Evolutionary conservation across 2,888 invertebrate genomes (phyloP).

Genomic region (Amblyjoppa proteus): DNA sequence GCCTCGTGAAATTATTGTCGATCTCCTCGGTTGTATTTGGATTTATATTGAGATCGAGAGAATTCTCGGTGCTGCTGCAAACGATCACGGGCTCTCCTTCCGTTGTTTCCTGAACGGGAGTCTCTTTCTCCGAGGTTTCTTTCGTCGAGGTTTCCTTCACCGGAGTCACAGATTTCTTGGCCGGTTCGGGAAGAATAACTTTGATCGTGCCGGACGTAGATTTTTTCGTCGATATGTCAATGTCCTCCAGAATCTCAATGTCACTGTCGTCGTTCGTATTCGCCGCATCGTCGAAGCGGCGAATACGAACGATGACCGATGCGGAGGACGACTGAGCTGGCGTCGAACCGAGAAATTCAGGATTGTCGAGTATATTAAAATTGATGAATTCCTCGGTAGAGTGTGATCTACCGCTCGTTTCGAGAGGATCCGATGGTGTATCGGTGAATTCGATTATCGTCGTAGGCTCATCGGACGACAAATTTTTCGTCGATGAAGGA

Average conservation of each 20-base stretch:
- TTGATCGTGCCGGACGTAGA: background rate
- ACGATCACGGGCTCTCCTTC: conserved; percentile 45
- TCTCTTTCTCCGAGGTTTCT: conserved; percentile 13
- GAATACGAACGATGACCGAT: background rate
- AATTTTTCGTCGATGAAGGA: background rate
- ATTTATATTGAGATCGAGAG: conserved; percentile 49
- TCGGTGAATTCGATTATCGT: conserved; percentile 51
- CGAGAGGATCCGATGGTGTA: conserved; percentile 70
- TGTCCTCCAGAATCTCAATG: conserved; percentile 78
- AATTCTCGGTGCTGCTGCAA: conserved; percentile 64
- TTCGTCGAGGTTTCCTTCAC: background rate
- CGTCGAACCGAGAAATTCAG: conserved; percentile 72
- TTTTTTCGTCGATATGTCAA: conserved; percentile 47
- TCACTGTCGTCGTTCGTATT: conserved; percentile 79
- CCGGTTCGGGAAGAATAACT: background rate
- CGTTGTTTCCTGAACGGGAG: background rate
- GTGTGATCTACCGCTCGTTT: conserved; percentile 51
- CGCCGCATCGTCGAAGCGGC: background rate
- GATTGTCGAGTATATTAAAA: conserved; percentile 78
- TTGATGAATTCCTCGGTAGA: conserved; percentile 77
- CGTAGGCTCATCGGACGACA: background rate
- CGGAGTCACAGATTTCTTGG: background rate
- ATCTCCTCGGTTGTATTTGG: conserved; percentile 32
- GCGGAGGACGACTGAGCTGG: conserved; percentile 12
- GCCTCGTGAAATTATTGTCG: conserved; percentile 62